phyloP scores from a whole-genome alignment of 1,140 invertebrate species.

The Cydia fagiglandana region DNA sequence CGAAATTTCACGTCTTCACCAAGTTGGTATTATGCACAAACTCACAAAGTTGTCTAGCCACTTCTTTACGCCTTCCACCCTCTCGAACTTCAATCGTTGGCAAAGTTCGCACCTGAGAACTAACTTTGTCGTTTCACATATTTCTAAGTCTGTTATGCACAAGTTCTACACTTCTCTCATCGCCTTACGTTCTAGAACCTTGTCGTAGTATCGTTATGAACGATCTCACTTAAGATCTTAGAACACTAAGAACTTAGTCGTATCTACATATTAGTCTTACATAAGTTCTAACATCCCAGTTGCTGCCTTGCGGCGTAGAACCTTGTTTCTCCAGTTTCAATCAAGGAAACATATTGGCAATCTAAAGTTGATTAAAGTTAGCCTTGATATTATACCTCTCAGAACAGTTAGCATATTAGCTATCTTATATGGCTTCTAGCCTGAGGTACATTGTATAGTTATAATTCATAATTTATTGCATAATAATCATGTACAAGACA shows the following conservation, averaged over 20 bases:
- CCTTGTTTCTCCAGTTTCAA: not conserved
- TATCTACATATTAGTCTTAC: not conserved
- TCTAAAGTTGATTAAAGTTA: slow-evolving; percentile 1
- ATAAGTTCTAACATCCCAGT: not conserved
- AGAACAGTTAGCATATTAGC: not conserved
- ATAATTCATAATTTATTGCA: too few relatives aligned
- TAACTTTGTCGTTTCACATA: slow-evolving; percentile 14
- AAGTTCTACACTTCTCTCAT: not conserved
- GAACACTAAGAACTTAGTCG: not conserved
- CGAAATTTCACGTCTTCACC: not conserved
- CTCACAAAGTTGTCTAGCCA: not conserved
- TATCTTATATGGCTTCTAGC: not conserved
- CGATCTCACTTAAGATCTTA: not conserved
- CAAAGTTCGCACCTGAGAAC: slow-evolving; percentile 1
- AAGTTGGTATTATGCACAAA: not conserved
- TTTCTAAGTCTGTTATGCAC: slow-evolving; percentile 9
- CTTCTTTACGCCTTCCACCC: not conserved
- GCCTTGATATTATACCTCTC: not conserved
- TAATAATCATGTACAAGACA: too few relatives aligned
- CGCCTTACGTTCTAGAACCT: not conserved
- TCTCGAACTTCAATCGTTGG: not conserved
- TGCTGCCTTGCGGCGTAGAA: not conserved
- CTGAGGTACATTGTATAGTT: not conserved
- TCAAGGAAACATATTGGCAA: slow-evolving; percentile 2
- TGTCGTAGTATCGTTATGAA: not conserved